Evolutionary conservation across 1,140 invertebrate genomes (phyloP), one percentile per base, ranked within the genome.

Genomic region (Leptonema lineaticorne): DNA sequence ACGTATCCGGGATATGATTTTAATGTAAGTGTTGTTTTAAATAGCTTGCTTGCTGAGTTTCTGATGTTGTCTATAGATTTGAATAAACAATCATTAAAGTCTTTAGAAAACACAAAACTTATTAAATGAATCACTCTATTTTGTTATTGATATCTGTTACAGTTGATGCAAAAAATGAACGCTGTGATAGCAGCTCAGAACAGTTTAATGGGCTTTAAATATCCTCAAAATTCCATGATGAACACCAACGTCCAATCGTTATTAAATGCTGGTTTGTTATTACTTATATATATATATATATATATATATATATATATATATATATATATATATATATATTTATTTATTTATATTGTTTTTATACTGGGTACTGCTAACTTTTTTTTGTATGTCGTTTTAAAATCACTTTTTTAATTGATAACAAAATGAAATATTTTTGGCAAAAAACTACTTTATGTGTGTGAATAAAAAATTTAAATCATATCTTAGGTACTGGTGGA

Each of bases 1-100:
- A 82, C 81, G 79, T 82, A 80, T 79, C 79, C 76, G 78, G 80
- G 79, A 80, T 82, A 82, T 79, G 79, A 82, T 73, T 82, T 78
- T 76, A 76, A 79, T 75, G 81, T 82, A 82, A 82, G 81, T 82
- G 57, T 68, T 50, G 63, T 64, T 68, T 24, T 67, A 57, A 59
- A 69, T 72, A 50, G 22, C 11, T 41, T 16, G 16, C 16, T 41
- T 41, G 37, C 2, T 16, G 37, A 41, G 16, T 41, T 14, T 14
- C 11, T 9, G 16, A 65, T 48, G 46, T 18, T 20, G 16, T 48
- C 29, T 11, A 33, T 33, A 33, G 5, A 33, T 33, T 7, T 45
- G 37, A 45, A 14, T 45, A 7, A 45, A n/a, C 16, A 2, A 45
- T 2, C 3, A 7, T 45, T 14, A n/a, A n/a, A n/a, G n/a, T n/a